Evolutionary conservation across 2,888 invertebrate species (phyloP).

Genomic region (Saturnia pavonia): DNA sequence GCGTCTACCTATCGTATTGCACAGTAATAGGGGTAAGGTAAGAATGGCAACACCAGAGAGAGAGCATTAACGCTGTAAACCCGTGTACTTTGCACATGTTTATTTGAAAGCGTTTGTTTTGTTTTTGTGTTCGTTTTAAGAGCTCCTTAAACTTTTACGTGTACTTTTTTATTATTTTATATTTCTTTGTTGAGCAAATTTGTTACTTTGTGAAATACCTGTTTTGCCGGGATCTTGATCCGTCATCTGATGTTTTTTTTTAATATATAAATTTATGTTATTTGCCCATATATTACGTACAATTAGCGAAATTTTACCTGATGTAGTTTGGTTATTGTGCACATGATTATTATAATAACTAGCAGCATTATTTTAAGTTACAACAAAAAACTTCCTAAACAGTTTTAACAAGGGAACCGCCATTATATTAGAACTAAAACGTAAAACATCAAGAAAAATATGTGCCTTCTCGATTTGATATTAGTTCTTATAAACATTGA

Average conservation of each 20-base stretch:
- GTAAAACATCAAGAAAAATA: background rate
- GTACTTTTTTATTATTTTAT: background rate
- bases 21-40: background rate
- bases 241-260: too few species aligned
- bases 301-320: too few species aligned
- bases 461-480: background rate
- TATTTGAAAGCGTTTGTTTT: background rate
- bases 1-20: slow-evolving; percentile 2
- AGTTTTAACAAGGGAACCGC: too few species aligned
- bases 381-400: too few species aligned
- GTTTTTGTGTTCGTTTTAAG: background rate
- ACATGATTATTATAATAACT: too few species aligned
- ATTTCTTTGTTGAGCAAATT: background rate
- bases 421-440: background rate
- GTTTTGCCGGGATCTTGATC: too few species aligned
- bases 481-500: background rate
- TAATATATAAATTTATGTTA: too few species aligned
- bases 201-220: too few species aligned
- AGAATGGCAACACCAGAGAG: background rate
- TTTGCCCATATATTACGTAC: too few species aligned
- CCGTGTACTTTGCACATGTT: background rate
- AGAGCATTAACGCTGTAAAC: background rate
- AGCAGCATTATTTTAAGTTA: too few species aligned
- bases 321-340: too few species aligned
- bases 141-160: background rate